Evolutionary conservation across 2,113 vertebrate genomes (phyloP).

Genomic region (Romanogobio albipinnatus): DNA sequence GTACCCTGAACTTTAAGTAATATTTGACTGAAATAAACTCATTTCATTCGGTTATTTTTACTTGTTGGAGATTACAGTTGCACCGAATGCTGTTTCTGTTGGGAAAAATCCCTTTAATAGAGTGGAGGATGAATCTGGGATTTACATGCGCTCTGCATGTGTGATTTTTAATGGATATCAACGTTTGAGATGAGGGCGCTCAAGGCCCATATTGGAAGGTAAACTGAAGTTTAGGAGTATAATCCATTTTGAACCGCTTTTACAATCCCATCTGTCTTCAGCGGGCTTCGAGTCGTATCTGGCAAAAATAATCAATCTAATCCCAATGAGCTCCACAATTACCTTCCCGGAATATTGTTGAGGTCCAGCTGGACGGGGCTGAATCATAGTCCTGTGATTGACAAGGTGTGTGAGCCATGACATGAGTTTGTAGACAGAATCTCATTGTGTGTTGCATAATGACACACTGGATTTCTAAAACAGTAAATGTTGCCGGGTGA

Average conservation of each 20-base stretch:
- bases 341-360: neutral
- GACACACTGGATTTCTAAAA: neutral
- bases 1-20: no score
- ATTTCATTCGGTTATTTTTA: no score
- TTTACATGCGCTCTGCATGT: slow-evolving; percentile 5
- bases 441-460: neutral
- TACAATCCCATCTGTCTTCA: slow-evolving; percentile 38
- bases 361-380: neutral
- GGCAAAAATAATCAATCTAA: slow-evolving; percentile 13
- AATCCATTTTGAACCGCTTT: slow-evolving; percentile 24
- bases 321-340: slow-evolving; percentile 9
- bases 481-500: neutral
- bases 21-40: no score
- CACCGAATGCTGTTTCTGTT: neutral
- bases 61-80: no score
- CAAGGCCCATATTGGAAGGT: neutral
- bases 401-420: neutral
- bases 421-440: neutral
- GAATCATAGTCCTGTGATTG: neutral
- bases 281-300: slow-evolving; percentile 13
- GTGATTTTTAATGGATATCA: slow-evolving; percentile 34
- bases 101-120: neutral
- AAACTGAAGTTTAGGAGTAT: slow-evolving; percentile 17
- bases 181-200: neutral
- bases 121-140: neutral